Evolutionary conservation across 37 sponge, comb jelly and placozoan genomes (phyloP), one percentile per base, ranked within the genome.

Genomic region (Mnemiopsis leidyi): DNA sequence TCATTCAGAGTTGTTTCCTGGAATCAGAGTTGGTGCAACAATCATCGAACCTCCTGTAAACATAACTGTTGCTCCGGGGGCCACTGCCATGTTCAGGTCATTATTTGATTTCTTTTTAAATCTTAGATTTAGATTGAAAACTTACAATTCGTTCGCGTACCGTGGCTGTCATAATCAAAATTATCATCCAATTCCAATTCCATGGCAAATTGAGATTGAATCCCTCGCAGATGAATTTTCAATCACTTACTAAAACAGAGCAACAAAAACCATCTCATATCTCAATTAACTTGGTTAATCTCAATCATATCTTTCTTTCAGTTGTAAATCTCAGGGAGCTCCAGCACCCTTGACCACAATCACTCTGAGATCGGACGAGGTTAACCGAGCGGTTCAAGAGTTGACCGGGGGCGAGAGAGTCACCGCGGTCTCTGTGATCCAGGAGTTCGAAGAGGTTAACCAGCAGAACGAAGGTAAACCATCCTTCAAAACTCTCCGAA

Each of bases 371-470:
- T 71, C 75, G n/a, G 75, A 71, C 75, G 30, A 18, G n/a, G 30
- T 28, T 2, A 71, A 28, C 30, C 5, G 30, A 28, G 75, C 30
- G 75, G 75, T 71, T n/a, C 61, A 5, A 48, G 61, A 48, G 61
- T 18, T 48, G 61, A 48, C 13, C 61, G 61, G 61, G 13, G 75
- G 75, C 3, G 75, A 71, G 75, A 71, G 75, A 71, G 75, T 71
- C 20, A 71, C 75, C 20, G 75, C n/a, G 30, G 75, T 71, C 2
- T 71, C 75, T 23, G 75, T 71, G 3, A 71, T 71, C 5, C 75
- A 71, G n/a, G 75, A 71, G 75, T 29, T 71, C 20, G 75, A 71
- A 71, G 30, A 71, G 25, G 75, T 71, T 5, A 71, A 71, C 75
- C 25, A 29, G 5, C 75, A 71, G n/a, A n/a, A 71, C 30, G 30